A percentile compares a stretch with the other conserved stretches of the same genome.
Evolutionary conservation across 2,888 invertebrate species (phyloP).

Genomic region (Phyto melanocephala): DNA sequence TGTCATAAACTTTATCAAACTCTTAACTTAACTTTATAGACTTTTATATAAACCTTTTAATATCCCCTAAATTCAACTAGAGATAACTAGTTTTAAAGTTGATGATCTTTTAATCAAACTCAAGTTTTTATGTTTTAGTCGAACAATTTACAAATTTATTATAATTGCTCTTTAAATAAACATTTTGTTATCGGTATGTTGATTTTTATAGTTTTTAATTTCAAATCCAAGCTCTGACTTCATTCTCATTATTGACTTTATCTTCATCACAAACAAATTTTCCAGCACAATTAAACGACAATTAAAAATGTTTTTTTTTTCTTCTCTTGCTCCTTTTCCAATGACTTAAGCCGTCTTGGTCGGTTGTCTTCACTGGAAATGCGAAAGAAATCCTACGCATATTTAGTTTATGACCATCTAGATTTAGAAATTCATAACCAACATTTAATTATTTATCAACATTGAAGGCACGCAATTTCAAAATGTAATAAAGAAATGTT

Average conservation of each 20-base stretch:
- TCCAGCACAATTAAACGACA: constrained; percentile 46
- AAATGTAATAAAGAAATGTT: constrained; percentile 25
- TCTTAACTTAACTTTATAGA: not conserved
- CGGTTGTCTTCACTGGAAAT: not conserved
- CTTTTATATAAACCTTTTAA: not conserved
- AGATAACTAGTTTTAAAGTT: constrained; percentile 32
- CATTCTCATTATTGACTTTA: not conserved
- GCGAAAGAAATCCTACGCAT: constrained; percentile 47
- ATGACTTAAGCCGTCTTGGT: not conserved
- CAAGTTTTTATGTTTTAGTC: not conserved
- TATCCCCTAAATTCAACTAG: not conserved
- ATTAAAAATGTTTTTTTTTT: constrained; percentile 36
- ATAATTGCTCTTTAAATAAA: constrained; percentile 40
- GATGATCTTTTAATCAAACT: constrained; percentile 33
- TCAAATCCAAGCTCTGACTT: constrained; percentile 19
- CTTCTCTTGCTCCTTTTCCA: not conserved
- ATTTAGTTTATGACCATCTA: constrained; percentile 45
- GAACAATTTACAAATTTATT: constrained; percentile 32
- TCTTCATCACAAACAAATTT: not conserved
- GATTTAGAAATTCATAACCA: constrained; percentile 47
- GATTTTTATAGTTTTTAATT: constrained; percentile 41
- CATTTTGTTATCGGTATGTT: constrained; percentile 45
- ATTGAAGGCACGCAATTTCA: constrained; percentile 48
- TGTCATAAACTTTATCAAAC: not conserved
- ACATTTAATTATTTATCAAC: constrained; percentile 48